phyloP scores from a whole-genome alignment of 2,797 vertebrate genomes.

The Nyctalus aviator region DNA sequence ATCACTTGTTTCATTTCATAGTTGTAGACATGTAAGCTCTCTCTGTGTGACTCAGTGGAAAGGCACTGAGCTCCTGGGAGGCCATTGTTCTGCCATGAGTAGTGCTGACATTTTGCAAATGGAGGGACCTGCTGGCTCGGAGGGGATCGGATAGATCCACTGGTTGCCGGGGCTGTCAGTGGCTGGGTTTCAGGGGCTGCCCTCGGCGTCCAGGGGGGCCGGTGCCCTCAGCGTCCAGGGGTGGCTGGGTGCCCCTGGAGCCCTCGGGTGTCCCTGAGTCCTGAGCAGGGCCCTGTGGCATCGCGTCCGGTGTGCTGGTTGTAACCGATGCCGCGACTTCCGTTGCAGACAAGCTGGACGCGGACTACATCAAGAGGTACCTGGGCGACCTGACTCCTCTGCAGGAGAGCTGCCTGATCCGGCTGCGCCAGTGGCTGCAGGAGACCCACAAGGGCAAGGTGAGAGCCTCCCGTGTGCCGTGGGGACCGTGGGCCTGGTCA shows the following conservation, averaged over 20 bases:
- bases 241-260: fast-evolving
- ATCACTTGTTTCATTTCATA: not conserved
- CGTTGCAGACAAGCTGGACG: conserved; percentile 95
- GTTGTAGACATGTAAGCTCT: not conserved
- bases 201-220: not conserved
- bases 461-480: conserved; percentile 22
- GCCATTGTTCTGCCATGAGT: fast-evolving
- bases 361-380: conserved; percentile 98
- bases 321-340: not conserved
- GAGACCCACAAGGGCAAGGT: conserved; percentile 99
- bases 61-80: not conserved
- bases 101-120: not conserved
- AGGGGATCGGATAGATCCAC: not conserved
- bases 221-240: not conserved
- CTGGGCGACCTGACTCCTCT: conserved; percentile 97
- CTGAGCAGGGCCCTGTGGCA: not conserved
- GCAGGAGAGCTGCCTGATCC: conserved; percentile 98
- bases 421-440: conserved; percentile 97
- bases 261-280: fast-evolving
- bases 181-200: not conserved
- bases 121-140: no score
- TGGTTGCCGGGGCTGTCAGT: not conserved
- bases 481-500: fast-evolving
- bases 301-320: no score
- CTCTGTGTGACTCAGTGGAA: not conserved